These are phyloP conservation scores for Dendropsophus ebraccatus DNA, from an alignment of 2,113 vertebrate genomes.

Conservation along the genomic window DNA sequence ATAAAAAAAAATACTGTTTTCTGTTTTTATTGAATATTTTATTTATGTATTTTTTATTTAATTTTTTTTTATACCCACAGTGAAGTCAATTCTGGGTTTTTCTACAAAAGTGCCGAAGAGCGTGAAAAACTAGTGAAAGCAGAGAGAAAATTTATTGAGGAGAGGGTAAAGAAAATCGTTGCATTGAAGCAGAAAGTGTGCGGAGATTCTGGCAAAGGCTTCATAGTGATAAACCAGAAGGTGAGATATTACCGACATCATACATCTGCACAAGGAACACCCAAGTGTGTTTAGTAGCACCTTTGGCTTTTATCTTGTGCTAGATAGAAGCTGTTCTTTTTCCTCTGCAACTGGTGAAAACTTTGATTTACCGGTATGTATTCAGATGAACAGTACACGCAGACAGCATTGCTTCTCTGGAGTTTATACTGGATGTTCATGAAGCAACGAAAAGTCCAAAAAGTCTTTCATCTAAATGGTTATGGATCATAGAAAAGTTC, in stretches of 20 bases:
- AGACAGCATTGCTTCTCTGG: too few relatives aligned
- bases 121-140: constrained; percentile 93
- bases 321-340: too few relatives aligned
- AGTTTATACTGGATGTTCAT: too few relatives aligned
- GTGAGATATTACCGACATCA: constrained; percentile 67
- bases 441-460: too few relatives aligned
- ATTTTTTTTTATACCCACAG: constrained; percentile 63
- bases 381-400: too few relatives aligned
- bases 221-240: constrained; percentile 98
- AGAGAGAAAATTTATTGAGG: constrained; percentile 96
- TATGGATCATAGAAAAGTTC: too few relatives aligned
- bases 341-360: too few relatives aligned
- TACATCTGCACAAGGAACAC: constrained; percentile 75
- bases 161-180: constrained; percentile 92
- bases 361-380: too few relatives aligned
- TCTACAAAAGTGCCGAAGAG: constrained; percentile 95
- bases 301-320: too few relatives aligned
- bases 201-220: constrained; percentile 85
- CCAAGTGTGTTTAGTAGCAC: constrained; percentile 76
- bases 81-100: constrained; percentile 98
- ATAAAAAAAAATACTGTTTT: too few relatives aligned
- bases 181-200: constrained; percentile 88
- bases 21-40: too few relatives aligned
- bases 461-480: too few relatives aligned
- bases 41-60: neutral